phyloP scores from a whole-genome alignment of 1,140 invertebrate species.

The Pseudomyrmex gracilis region DNA sequence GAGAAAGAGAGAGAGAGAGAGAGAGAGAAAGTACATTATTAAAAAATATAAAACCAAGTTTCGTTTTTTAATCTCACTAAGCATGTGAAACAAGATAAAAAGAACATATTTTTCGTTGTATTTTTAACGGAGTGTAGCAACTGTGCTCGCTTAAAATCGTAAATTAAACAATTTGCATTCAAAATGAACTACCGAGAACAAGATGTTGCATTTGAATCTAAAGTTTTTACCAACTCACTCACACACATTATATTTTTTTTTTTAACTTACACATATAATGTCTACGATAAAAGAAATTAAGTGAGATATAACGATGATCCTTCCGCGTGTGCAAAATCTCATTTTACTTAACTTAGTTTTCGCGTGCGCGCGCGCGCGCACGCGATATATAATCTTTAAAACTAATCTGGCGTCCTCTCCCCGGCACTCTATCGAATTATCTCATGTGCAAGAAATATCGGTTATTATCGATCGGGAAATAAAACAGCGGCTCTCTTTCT shows the following conservation, averaged over 20 bases:
- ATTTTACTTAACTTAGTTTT: conserved; percentile 39
- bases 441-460: conserved; percentile 36
- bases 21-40: background rate
- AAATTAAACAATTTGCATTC: conserved; percentile 4
- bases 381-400: conserved; percentile 44
- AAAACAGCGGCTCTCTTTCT: background rate
- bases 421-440: conserved; percentile 30
- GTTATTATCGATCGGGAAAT: conserved; percentile 42
- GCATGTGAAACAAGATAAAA: too few species aligned
- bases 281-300: background rate
- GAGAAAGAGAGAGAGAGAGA: background rate
- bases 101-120: conserved; percentile 9
- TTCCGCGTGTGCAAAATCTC: conserved; percentile 1
- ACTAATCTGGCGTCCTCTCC: conserved; percentile 9
- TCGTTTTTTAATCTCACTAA: too few species aligned
- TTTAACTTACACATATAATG: too few species aligned
- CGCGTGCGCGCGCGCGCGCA: too few species aligned
- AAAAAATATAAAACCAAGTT: too few species aligned
- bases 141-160: background rate
- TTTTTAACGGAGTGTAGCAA: conserved; percentile 1
- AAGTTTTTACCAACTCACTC: background rate
- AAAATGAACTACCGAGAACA: background rate
- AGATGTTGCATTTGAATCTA: background rate
- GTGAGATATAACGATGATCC: background rate
- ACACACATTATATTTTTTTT: too few species aligned